Evolutionary conservation across 2,888 invertebrate species (phyloP).

Genomic region (Chaetogeoica ovagalla): DNA sequence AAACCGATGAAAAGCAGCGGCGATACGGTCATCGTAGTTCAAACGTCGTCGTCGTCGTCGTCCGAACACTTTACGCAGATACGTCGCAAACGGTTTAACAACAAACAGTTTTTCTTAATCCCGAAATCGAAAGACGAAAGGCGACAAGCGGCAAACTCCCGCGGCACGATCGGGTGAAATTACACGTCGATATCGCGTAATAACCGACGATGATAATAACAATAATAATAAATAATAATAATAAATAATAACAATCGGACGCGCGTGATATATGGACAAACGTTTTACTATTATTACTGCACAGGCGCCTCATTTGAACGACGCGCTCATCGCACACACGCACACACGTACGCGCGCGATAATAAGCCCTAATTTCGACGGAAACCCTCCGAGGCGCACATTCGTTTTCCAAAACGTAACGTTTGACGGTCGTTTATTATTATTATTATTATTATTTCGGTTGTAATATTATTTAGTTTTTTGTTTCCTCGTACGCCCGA

Average conservation of each 20-base stretch:
- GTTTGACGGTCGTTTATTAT: slow-evolving; percentile 3
- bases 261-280: slow-evolving; percentile 45
- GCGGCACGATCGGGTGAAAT: slow-evolving; percentile 22
- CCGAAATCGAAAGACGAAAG: neutral
- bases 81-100: no score
- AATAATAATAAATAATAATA: slow-evolving; percentile 10
- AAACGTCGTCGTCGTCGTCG: no score
- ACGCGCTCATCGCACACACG: no score
- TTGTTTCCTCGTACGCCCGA: neutral
- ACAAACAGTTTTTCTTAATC: neutral
- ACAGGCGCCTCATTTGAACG: slow-evolving; percentile 7
- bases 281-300: slow-evolving; percentile 5
- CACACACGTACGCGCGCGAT: no score
- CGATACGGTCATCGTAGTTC: no score
- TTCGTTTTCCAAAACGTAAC: slow-evolving; percentile 41
- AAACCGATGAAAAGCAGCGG: no score
- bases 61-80: no score
- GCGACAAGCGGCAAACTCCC: slow-evolving; percentile 16
- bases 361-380: slow-evolving; percentile 44
- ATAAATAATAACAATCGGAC: no score
- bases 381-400: slow-evolving; percentile 28
- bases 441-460: neutral
- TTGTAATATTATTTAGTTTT: slow-evolving; percentile 15
- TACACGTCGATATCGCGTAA: slow-evolving; percentile 15
- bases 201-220: neutral